A percentile compares a stretch with the other conserved stretches of the same genome.
These are phyloP conservation scores for Microcebus lehilahytsara DNA, from an alignment of 2,113 vertebrate genomes.

Conservation along the genomic window DNA sequence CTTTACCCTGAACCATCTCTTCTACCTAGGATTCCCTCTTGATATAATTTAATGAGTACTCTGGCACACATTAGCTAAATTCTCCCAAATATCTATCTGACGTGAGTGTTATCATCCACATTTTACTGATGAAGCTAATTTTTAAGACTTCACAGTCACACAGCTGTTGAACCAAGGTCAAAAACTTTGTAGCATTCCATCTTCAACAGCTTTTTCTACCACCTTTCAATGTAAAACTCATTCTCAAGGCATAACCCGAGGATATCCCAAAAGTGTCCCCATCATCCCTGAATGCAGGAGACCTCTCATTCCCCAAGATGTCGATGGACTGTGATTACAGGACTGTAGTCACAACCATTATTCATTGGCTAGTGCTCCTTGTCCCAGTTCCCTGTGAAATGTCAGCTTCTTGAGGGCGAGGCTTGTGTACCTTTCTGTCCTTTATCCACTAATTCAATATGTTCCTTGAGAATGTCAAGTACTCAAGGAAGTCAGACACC, in stretches of 20 bases:
- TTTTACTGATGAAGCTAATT: not conserved
- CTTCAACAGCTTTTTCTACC: not conserved
- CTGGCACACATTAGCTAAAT: not conserved
- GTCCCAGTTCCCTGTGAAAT: not conserved
- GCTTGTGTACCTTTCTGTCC: not conserved
- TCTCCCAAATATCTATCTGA: not conserved
- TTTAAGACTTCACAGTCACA: not conserved
- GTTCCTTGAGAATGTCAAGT: not conserved
- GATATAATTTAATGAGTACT: not conserved
- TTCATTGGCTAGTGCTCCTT: not conserved
- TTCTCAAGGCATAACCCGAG: not conserved
- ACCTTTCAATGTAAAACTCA: not conserved
- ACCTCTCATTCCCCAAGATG: not conserved
- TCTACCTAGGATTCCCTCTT: not conserved
- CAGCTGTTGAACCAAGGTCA: not conserved
- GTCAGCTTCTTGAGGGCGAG: not conserved
- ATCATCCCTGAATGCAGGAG: not conserved
- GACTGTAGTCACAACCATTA: not conserved
- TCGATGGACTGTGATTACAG: rapidly evolving
- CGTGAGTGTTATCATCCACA: not conserved
- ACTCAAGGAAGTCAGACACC: not conserved
- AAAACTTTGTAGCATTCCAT: not conserved
- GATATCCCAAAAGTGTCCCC: not conserved
- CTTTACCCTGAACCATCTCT: not conserved
- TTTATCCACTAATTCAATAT: not conserved